Evolutionary conservation across 2,797 vertebrate species (phyloP).

Genomic region (Gymnothorax javanicus): DNA sequence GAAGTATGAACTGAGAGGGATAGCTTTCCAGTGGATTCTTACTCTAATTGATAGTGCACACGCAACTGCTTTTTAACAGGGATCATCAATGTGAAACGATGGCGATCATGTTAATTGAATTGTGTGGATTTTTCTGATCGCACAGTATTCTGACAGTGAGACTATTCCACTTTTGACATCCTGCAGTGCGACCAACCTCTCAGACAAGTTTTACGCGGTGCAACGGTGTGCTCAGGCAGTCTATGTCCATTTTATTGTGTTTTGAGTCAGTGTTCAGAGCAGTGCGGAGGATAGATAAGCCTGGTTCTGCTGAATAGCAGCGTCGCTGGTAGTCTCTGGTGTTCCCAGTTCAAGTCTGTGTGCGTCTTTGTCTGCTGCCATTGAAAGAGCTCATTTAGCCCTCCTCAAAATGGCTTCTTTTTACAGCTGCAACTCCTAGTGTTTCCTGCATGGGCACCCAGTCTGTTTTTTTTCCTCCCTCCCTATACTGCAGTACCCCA

Average conservation of each 20-base stretch:
- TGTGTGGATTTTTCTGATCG: background rate
- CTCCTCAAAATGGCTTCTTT: background rate
- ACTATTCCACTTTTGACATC: background rate
- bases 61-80: too few relatives aligned
- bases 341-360: background rate
- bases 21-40: too few relatives aligned
- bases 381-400: conserved; percentile 5
- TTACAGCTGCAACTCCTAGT: background rate
- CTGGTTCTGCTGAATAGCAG: background rate
- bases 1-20: too few relatives aligned
- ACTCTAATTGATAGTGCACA: too few relatives aligned
- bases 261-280: background rate
- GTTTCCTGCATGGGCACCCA: background rate
- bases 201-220: background rate
- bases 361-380: background rate
- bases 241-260: background rate
- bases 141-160: background rate
- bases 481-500: background rate
- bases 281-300: background rate
- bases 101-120: background rate
- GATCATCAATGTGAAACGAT: too few relatives aligned
- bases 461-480: background rate
- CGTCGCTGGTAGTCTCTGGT: background rate
- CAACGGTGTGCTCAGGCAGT: background rate
- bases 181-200: background rate